Evolutionary conservation across 2,888 invertebrate species (phyloP).

Genomic region (Watsonalla binaria): DNA sequence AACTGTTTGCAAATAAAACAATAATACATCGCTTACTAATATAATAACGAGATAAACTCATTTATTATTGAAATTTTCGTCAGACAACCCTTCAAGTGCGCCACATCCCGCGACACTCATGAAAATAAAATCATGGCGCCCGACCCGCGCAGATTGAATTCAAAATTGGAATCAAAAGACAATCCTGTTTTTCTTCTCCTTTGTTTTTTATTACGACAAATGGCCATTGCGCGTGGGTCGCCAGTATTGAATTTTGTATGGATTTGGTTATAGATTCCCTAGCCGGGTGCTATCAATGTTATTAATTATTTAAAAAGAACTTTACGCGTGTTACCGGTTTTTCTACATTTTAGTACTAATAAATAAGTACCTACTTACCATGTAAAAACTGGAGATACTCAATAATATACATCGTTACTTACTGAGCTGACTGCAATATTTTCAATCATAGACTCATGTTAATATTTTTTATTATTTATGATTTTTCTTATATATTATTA

Average conservation of each 20-base stretch:
- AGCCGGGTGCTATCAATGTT: constrained; percentile 11
- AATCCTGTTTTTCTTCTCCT: constrained; percentile 58
- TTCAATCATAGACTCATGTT: too few species aligned
- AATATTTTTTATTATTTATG: too few species aligned
- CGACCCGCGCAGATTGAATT: constrained; percentile 72
- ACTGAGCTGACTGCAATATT: too few species aligned
- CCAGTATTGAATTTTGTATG: constrained; percentile 65
- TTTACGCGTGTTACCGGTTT: too few species aligned
- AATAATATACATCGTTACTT: too few species aligned
- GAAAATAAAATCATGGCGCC: constrained; percentile 76
- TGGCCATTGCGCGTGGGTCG: constrained; percentile 53
- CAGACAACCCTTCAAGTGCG: constrained; percentile 34
- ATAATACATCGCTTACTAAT: constrained; percentile 42
- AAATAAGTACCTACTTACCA: too few species aligned
- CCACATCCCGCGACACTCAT: constrained; percentile 63
- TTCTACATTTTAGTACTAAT: too few species aligned
- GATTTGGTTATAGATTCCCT: constrained; percentile 29
- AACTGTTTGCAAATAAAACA: constrained; percentile 22
- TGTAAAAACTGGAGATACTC: too few species aligned
- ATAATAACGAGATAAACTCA: constrained; percentile 49
- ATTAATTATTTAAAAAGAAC: not conserved
- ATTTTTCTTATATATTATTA: too few species aligned
- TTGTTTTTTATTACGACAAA: constrained; percentile 61
- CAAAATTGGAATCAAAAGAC: constrained; percentile 75
- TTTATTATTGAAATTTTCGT: constrained; percentile 63